These are phyloP conservation scores for Cetonia aurata DNA, from an alignment of 2,888 invertebrate genomes.

Conservation along the genomic window DNA sequence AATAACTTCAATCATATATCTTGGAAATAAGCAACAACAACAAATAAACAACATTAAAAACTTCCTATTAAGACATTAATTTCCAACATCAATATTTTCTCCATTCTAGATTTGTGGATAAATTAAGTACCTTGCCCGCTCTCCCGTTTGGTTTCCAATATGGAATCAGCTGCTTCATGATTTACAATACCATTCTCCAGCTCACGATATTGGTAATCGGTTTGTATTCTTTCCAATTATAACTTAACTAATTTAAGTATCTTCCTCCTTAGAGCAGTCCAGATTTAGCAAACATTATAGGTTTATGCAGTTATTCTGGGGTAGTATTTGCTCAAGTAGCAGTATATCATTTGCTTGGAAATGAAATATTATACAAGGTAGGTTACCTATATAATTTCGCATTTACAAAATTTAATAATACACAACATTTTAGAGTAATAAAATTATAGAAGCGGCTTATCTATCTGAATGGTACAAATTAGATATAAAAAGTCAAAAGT, in stretches of 20 bases:
- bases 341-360: slow-evolving; percentile 38
- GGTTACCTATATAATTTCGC: too few species aligned
- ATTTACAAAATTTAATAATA: not conserved
- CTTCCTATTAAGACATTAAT: too few species aligned
- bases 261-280: not conserved
- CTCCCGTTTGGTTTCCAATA: slow-evolving; percentile 10
- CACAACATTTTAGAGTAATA: slow-evolving; percentile 19
- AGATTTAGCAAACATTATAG: not conserved
- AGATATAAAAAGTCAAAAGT: slow-evolving; percentile 21
- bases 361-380: slow-evolving; percentile 38
- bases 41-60: too few species aligned
- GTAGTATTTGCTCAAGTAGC: slow-evolving; percentile 34
- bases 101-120: slow-evolving; percentile 6
- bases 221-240: not conserved
- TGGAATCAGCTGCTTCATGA: slow-evolving; percentile 8
- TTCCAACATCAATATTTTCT: too few species aligned
- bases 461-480: slow-evolving; percentile 35
- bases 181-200: slow-evolving; percentile 5
- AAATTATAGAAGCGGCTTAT: slow-evolving; percentile 33
- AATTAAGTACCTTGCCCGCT: not conserved
- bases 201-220: slow-evolving; percentile 6
- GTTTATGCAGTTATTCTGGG: slow-evolving; percentile 4
- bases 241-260: not conserved
- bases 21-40: not conserved
- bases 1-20: too few species aligned